Evolutionary conservation across 2,797 vertebrate genomes (phyloP), one percentile per base, ranked within the genome.

Genomic region (Eleutherodactylus coqui): DNA sequence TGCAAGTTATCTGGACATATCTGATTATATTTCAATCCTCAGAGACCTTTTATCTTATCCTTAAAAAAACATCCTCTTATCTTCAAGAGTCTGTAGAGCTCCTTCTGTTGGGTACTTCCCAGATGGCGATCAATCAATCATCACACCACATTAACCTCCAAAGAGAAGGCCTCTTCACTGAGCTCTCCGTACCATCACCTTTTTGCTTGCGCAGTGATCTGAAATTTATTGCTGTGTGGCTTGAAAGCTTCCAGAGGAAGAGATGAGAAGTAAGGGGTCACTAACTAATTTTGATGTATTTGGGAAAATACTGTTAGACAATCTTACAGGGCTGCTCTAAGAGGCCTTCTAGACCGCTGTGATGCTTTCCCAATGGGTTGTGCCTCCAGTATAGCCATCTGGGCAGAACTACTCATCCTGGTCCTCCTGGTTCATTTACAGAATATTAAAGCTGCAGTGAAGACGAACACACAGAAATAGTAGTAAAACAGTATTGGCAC

Each of bases 161-260:
- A 64, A 77, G 69, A 67, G 45, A 45, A 9, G 19, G 4, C 79
- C 79, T 58, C 36, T 55, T 58, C 81, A 3, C 82, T 77, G 43
- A 36, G 24, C 53, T 41, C 60, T 34, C 41, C 17, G 49, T 45
- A 11, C 47, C 49, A 82, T 82, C 49, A 82, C 79, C 67, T 82
- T 41, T 70, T 29, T 55, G 24, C 67, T 47, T 24, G 79, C 51
- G 60, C 60, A 34, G 16, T 67, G 79, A 36, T n/a, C 79, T 67
- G 79, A 64, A 67, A 81, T 81, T 67, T 81, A 81, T 81, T 82
- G 80, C 80, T 27, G 51, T 70, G 49, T 29, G 80, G 32, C 60
- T 82, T 82, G 80, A 43, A 53, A 82, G 60, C 67, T 70, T 72
- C 47, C 29, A 51, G 45, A 38, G 49, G 80, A 82, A 72, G 38